Base-by-base conservation (phyloP, 2,113 vertebrate species). In the Gambusia holbrooki region DNA sequence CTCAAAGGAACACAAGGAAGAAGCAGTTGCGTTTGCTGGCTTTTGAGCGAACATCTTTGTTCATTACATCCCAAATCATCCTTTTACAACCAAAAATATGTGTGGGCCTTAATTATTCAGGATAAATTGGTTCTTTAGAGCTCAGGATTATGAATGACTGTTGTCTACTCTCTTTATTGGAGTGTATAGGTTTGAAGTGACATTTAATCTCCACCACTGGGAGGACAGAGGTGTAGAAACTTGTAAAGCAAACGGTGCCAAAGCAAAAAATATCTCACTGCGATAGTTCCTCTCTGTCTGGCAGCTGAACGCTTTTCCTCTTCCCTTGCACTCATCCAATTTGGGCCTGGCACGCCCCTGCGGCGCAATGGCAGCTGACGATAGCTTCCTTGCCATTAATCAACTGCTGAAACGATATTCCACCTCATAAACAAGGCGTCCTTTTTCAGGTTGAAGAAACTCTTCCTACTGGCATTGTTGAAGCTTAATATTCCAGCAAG, bases 341-440 rank as follows among this genome's bases (percentile, higher is more conserved):
- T 89, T 83, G 69, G 65, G 70, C 70, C 67, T 45, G 40, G 73
- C 58, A 0, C 76, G 81, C 67, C 86, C 85, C 81, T 4, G 51
- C 45, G 12, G 71, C 13, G 30, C 0, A 60, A 82, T 84, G 84
- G 80, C 84, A 81, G 71, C 80, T 84, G 84, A 84, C 15, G 68
- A 82, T 87, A 83, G 70, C 79, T 84, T 79, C 60, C 71, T 54
- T 27, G 27, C 72, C 65, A 79, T 90, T 91, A 77, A 85, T 93
- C 85, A 90, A 75, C 72, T 71, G 66, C 69, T 83, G 76, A 89
- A 90, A 90, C 12, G 74, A 88, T 82, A 73, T 82, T 75, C 60
- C 69, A 81, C 73, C 82, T 80, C 82, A 87, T 87, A 85, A 85
- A 90, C 81, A 82, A 80, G 77, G 58, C 84, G 82, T 88, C 81